Conservation (phyloP, 2,797 vertebrate species). For the Cyprinella venusta region DNA sequence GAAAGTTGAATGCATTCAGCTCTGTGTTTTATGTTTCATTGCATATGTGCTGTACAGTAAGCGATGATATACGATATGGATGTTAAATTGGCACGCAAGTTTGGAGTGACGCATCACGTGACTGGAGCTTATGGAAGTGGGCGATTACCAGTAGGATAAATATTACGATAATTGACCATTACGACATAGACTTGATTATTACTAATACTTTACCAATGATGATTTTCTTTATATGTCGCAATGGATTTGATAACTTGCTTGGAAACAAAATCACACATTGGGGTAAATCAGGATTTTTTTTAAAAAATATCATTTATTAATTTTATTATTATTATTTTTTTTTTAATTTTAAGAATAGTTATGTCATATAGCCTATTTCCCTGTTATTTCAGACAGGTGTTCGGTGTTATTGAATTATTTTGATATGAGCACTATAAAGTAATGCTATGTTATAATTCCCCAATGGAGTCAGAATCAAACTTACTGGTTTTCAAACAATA, state of each 20-base stretch:
- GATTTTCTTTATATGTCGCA: background rate
- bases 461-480: background rate
- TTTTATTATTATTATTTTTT: too few species aligned
- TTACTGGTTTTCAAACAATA: too few species aligned
- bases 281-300: too few species aligned
- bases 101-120: constrained; percentile 84
- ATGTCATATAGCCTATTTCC: background rate
- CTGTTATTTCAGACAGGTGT: too few species aligned
- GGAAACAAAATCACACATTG: constrained; percentile 16
- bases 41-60: background rate
- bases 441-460: background rate
- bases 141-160: background rate
- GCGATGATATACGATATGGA: constrained; percentile 1
- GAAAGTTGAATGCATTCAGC: background rate
- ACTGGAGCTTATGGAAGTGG: constrained; percentile 53
- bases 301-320: too few species aligned
- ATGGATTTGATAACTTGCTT: constrained; percentile 48
- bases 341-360: background rate
- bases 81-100: constrained; percentile 81
- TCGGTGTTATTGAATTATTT: background rate
- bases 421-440: background rate
- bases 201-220: background rate
- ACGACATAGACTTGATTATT: background rate
- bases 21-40: background rate
- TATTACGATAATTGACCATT: background rate